phyloP scores from a whole-genome alignment of 2,797 vertebrate species.

The Helarctos malayanus region DNA sequence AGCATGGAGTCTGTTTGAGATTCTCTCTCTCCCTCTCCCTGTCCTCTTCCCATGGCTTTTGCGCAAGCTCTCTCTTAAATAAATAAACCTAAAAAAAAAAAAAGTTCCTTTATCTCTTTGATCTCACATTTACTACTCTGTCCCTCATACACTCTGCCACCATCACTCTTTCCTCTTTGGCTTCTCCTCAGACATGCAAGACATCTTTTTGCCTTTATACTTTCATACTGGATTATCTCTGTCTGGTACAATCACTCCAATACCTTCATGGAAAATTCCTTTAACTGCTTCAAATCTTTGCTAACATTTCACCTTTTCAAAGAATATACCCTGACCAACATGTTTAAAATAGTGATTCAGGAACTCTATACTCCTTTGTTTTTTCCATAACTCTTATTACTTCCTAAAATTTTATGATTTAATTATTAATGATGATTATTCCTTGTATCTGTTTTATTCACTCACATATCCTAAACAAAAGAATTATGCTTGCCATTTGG shows the following conservation, averaged over 20 bases:
- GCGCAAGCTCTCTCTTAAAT: neutral
- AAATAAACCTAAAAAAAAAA: neutral
- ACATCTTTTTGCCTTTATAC: rapidly evolving
- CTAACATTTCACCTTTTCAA: neutral
- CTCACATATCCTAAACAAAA: neutral
- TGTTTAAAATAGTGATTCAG: neutral
- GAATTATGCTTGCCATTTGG: neutral
- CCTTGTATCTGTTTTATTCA: neutral
- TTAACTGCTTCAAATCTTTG: neutral
- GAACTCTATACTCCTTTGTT: neutral
- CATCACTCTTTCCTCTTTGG: neutral
- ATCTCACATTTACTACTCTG: neutral
- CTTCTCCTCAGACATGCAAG: neutral
- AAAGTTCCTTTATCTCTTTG: neutral
- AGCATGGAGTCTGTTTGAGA: neutral
- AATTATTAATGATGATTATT: neutral
- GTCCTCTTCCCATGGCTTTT: neutral
- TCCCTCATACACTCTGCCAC: neutral
- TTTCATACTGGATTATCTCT: neutral
- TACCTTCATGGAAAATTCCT: neutral
- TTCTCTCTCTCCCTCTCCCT: neutral
- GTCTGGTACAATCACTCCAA: neutral
- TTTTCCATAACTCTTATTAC: neutral
- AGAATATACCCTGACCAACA: neutral
- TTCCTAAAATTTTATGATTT: neutral